phyloP scores from a whole-genome alignment of 2,113 vertebrate species.

The Vidua chalybeata region DNA sequence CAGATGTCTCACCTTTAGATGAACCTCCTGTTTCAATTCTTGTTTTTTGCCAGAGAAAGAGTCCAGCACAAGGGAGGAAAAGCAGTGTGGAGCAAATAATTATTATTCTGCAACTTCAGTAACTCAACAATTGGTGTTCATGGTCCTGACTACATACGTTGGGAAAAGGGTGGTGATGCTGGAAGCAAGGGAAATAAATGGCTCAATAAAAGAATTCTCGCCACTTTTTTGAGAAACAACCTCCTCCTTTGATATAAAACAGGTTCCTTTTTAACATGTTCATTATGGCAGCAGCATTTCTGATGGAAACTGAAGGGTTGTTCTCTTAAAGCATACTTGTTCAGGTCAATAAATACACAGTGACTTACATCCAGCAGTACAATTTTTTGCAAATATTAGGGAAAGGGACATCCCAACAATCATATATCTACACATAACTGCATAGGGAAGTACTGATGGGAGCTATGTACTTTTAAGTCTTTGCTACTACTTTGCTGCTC shows the following conservation, averaged over 20 bases:
- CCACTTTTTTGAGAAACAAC: neutral
- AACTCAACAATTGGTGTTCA: neutral
- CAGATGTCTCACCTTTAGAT: slow-evolving; percentile 22
- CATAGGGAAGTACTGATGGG: neutral
- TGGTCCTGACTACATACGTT: neutral
- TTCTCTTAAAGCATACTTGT: neutral
- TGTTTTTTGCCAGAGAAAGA: neutral
- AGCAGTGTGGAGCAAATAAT: slow-evolving; percentile 4
- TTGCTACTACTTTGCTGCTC: neutral
- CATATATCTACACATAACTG: neutral
- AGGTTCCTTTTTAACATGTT: neutral
- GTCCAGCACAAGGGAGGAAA: neutral
- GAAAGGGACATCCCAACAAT: neutral
- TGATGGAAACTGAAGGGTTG: neutral
- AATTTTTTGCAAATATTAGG: neutral
- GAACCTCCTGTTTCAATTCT: neutral
- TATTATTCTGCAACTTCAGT: neutral
- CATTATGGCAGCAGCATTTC: neutral
- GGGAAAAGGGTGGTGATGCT: neutral
- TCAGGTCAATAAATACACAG: neutral
- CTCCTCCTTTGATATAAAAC: neutral
- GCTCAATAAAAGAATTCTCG: neutral
- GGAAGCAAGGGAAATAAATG: neutral
- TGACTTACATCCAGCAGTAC: neutral
- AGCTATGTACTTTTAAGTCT: neutral